These are phyloP conservation scores for Rafetus swinhoei DNA, from an alignment of 2,113 vertebrate species.

Conservation along the genomic window DNA sequence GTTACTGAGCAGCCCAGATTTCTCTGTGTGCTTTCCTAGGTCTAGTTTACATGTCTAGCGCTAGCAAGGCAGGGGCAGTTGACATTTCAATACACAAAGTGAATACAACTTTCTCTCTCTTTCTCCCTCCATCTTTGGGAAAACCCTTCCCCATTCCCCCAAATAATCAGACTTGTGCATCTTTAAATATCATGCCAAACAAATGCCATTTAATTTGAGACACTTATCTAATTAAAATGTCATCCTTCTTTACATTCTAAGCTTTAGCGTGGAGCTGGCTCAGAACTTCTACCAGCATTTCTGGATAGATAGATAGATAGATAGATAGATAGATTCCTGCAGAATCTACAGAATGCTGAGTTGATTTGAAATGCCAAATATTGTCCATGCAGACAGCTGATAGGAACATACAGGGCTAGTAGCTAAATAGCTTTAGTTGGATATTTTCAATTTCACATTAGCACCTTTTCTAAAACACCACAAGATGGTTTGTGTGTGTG, in stretches of 20 bases:
- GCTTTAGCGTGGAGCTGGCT: not conserved
- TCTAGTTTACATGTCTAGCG: not conserved
- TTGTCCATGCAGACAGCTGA: constrained; percentile 31
- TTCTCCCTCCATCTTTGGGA: not conserved
- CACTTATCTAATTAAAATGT: not conserved
- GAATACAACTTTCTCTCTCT: not conserved
- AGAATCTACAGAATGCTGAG: not conserved
- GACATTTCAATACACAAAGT: not conserved
- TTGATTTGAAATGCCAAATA: constrained; percentile 53
- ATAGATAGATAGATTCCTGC: not conserved
- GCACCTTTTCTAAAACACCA: not conserved
- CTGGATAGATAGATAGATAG: not conserved
- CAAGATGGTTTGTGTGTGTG: accelerated
- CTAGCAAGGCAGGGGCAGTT: not conserved
- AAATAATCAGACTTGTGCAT: not conserved
- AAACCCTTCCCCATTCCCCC: not conserved
- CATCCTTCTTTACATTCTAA: not conserved
- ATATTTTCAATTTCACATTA: not conserved
- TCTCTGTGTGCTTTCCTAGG: not conserved
- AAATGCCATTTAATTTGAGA: not conserved
- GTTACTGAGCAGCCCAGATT: accelerated
- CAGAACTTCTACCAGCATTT: not conserved
- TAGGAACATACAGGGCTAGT: not conserved
- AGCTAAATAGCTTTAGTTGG: constrained; percentile 4
- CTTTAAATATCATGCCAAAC: not conserved